Percentiles rank a stretch among this genome's conserved stretches.
These are phyloP conservation scores for Marasmarcha lunaedactyla DNA, from an alignment of 2,888 invertebrate genomes.

Conservation along the genomic window DNA sequence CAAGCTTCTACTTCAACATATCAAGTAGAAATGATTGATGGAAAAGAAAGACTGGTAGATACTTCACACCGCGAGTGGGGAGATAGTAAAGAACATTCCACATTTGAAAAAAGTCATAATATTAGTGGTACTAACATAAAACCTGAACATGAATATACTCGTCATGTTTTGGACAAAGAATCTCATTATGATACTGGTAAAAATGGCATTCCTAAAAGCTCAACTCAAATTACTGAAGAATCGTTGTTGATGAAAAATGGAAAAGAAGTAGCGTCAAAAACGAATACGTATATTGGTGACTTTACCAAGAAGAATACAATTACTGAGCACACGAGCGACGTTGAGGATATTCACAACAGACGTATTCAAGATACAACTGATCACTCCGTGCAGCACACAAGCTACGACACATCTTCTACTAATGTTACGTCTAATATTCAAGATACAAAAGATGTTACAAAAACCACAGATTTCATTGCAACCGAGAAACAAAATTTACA, in stretches of 20 bases:
- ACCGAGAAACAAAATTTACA: slow-evolving; percentile 57
- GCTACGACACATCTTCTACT: slow-evolving; percentile 19
- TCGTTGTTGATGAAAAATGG: slow-evolving; percentile 53
- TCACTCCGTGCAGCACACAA: slow-evolving; percentile 28
- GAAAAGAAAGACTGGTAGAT: slow-evolving; percentile 71
- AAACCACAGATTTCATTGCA: slow-evolving; percentile 46
- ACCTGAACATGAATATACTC: slow-evolving; percentile 69
- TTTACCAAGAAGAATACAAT: slow-evolving; percentile 55
- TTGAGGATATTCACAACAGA: slow-evolving; percentile 31
- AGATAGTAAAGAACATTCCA: slow-evolving; percentile 56
- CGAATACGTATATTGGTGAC: slow-evolving; percentile 52
- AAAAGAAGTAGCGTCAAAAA: slow-evolving; percentile 55
- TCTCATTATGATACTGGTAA: slow-evolving; percentile 70
- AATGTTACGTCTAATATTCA: slow-evolving; percentile 22
- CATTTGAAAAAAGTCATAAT: slow-evolving; percentile 66
- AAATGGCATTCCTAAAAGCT: slow-evolving; percentile 62
- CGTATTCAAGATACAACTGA: slow-evolving; percentile 31
- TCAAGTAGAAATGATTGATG: slow-evolving; percentile 73
- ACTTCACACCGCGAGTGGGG: slow-evolving; percentile 72
- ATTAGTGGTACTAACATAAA: slow-evolving; percentile 66
- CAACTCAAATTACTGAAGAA: slow-evolving; percentile 46
- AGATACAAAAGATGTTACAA: slow-evolving; percentile 34
- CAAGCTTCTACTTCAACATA: slow-evolving; percentile 75
- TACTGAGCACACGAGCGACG: slow-evolving; percentile 36
- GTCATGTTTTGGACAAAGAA: slow-evolving; percentile 65